These are phyloP conservation scores for Chelidonichthys spinosus DNA, from an alignment of 2,797 vertebrate genomes.

Conservation along the genomic window DNA sequence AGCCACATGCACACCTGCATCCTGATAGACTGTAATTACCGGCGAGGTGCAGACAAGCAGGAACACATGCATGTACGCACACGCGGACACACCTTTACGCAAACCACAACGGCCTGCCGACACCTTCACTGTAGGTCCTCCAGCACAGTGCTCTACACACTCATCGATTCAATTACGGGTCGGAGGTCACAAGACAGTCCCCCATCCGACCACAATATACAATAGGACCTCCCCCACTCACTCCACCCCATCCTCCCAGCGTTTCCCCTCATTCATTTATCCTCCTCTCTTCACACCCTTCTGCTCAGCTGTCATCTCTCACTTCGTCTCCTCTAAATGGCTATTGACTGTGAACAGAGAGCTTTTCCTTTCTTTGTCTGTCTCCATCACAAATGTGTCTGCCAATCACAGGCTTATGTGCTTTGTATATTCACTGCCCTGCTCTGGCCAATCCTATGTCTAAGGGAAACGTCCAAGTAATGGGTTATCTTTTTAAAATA, in stretches of 20 bases:
- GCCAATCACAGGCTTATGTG: slow-evolving; percentile 72
- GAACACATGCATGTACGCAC: slow-evolving; percentile 29
- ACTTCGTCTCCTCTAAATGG: slow-evolving; percentile 80
- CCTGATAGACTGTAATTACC: slow-evolving; percentile 53
- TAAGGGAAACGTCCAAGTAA: slow-evolving; percentile 19
- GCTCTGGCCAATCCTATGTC: slow-evolving; percentile 36
- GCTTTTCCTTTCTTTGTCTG: slow-evolving; percentile 72
- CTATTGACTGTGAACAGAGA: slow-evolving; percentile 77
- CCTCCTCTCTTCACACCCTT: slow-evolving; percentile 75
- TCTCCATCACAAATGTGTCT: slow-evolving; percentile 76
- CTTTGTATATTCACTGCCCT: slow-evolving; percentile 63
- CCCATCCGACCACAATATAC: slow-evolving; percentile 70
- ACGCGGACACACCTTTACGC: slow-evolving; percentile 50
- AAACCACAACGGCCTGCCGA: slow-evolving; percentile 35
- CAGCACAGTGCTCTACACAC: slow-evolving; percentile 56
- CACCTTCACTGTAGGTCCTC: slow-evolving; percentile 65
- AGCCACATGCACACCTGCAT: slow-evolving; percentile 56
- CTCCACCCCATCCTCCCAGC: slow-evolving; percentile 68
- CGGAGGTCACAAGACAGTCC: slow-evolving; percentile 75
- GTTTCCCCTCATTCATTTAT: slow-evolving; percentile 72
- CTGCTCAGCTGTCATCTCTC: slow-evolving; percentile 82
- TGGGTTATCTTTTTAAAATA: slow-evolving; percentile 7
- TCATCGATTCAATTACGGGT: slow-evolving; percentile 76
- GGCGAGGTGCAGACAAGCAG: slow-evolving; percentile 26
- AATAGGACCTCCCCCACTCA: slow-evolving; percentile 66